phyloP scores from a whole-genome alignment of 2,797 vertebrate genomes.

The Chromis chromis region DNA sequence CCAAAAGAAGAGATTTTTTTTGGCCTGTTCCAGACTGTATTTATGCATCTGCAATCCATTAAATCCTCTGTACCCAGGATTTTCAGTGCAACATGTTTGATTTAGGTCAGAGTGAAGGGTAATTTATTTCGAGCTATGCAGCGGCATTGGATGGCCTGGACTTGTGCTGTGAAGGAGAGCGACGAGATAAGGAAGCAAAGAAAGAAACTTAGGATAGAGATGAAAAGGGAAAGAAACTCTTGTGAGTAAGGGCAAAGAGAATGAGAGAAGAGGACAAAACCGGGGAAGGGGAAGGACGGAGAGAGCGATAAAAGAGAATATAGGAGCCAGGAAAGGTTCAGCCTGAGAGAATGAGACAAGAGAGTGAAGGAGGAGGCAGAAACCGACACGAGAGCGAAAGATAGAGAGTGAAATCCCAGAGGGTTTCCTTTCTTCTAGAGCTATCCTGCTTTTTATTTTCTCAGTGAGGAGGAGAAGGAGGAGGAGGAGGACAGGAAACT shows the following conservation, averaged over 20 bases:
- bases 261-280: conserved; percentile 61
- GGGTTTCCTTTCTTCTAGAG: conserved; percentile 57
- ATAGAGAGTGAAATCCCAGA: conserved; percentile 59
- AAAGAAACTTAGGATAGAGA: conserved; percentile 55
- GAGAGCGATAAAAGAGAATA: conserved; percentile 63
- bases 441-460: conserved; percentile 62
- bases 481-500: conserved; percentile 53
- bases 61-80: conserved; percentile 17
- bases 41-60: conserved; percentile 15
- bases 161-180: conserved; percentile 34
- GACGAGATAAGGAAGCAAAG: conserved; percentile 55
- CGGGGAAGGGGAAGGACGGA: conserved; percentile 50
- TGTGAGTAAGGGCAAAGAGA: conserved; percentile 59
- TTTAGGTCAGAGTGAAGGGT: conserved; percentile 46
- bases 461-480: conserved; percentile 40
- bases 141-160: conserved; percentile 28
- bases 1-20: not conserved
- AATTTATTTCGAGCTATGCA: conserved; percentile 51
- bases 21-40: not conserved
- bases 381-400: conserved; percentile 50
- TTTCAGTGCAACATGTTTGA: conserved; percentile 41
- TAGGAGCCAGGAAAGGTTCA: conserved; percentile 52
- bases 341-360: conserved; percentile 60
- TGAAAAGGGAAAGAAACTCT: conserved; percentile 61
- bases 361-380: conserved; percentile 56